Evolutionary conservation across 2,797 vertebrate species (phyloP), one percentile per base, ranked within the genome.

Genomic region (Buphagus erythrorhynchus): DNA sequence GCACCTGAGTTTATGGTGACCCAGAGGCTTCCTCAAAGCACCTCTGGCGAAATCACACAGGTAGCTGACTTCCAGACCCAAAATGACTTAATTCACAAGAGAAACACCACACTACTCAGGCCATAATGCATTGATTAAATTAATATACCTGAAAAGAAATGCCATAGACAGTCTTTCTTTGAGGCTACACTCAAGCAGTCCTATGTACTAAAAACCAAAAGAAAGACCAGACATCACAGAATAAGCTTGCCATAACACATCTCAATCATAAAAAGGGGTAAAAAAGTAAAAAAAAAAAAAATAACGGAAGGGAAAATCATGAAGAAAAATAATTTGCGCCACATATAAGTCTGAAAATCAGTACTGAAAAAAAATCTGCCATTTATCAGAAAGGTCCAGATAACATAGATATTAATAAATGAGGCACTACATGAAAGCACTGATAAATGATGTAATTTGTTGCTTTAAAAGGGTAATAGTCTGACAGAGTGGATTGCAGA

Each of bases 1-100:
- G 68, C 92, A 94, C 49, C 52, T 14, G 59, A 95, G 35, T 61
- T 96, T 83, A 65, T 5, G 21, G 94, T 36, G 63, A 68, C 77
- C 93, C 67, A 91, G 51, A 93, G 93, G 55, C 38, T 91, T 88
- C 57, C 59, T 72, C 94, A 95, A 90, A 96, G 91, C 88, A 94
- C 79, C 96, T 87, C 83, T 86, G 66, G 85, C 94, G 79, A 94
- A 97, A 93, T 55, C 87, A 86, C 24, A 29, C 45, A 97, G 85
- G 78, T 92, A 79, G 62, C 43, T 90, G 59, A 75, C 54, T 80
- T 93, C 42, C 38, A 33, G 57, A 94, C 45, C 18, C 28, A 31
- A 84, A 61, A 95, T 26, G 45, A 97, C 91, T 88, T 67, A 96
- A 96, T 87, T 96, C 96, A 91, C 58, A 89, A 94, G 88, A 90